Evolutionary conservation across 2,113 vertebrate genomes (phyloP).

Genomic region (Microcebus murinus): DNA sequence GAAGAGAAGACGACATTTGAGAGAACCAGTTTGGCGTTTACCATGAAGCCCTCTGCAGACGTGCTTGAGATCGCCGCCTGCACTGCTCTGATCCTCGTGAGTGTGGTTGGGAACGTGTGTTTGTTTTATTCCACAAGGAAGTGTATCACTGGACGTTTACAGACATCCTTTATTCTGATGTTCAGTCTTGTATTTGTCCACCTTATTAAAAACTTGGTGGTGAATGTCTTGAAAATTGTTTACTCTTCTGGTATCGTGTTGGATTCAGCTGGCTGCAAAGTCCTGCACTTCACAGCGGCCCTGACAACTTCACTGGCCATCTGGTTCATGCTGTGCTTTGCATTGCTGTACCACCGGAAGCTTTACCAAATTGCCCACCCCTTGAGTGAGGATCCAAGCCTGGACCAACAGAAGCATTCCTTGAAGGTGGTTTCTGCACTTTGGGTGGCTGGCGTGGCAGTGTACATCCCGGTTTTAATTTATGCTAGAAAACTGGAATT

Average conservation of each 20-base stretch:
- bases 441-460: constrained; percentile 62
- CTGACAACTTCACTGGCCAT: constrained; percentile 72
- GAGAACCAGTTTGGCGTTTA: background rate
- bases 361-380: constrained; percentile 71
- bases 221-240: constrained; percentile 79
- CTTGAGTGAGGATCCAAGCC: constrained; percentile 41
- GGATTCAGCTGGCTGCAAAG: constrained; percentile 74
- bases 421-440: constrained; percentile 70
- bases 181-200: constrained; percentile 78
- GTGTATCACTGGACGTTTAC: constrained; percentile 55
- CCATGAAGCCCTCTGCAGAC: constrained; percentile 69
- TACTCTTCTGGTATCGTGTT: constrained; percentile 70
- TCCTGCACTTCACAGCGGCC: constrained; percentile 69
- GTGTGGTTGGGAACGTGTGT: constrained; percentile 70
- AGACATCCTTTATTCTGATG: constrained; percentile 80
- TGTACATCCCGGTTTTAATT: constrained; percentile 73
- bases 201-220: constrained; percentile 76
- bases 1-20: background rate
- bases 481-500: constrained; percentile 44
- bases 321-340: constrained; percentile 79
- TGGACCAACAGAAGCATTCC: constrained; percentile 50
- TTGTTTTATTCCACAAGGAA: constrained; percentile 79
- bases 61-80: constrained; percentile 55
- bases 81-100: constrained; percentile 66
- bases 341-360: constrained; percentile 67